Conservation (phyloP, 2,888 invertebrate genomes). For the Amblyjoppa proteus region DNA sequence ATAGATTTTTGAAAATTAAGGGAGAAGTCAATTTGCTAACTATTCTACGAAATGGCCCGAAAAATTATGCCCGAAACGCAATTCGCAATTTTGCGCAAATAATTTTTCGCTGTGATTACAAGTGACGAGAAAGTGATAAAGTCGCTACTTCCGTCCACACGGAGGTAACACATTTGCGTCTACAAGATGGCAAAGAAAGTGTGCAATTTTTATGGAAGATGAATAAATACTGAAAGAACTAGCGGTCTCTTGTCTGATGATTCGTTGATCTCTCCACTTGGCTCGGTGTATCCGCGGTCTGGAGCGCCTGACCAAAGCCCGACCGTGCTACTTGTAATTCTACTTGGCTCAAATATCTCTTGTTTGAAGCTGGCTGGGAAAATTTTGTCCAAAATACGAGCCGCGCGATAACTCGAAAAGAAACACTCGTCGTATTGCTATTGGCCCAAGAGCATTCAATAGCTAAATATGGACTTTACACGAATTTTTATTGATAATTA, state of each 20-base stretch:
- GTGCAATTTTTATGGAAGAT: not conserved
- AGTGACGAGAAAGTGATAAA: too few relatives aligned
- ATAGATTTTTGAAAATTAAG: too few relatives aligned
- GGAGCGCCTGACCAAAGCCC: constrained; percentile 7
- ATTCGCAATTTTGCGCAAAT: not conserved
- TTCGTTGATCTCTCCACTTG: constrained; percentile 35
- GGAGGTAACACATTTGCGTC: not conserved
- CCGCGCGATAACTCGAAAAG: too few relatives aligned
- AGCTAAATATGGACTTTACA: too few relatives aligned
- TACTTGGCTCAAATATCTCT: not conserved
- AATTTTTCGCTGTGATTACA: not conserved
- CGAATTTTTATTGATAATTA: constrained; percentile 23
- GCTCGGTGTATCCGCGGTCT: not conserved
- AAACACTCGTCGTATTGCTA: too few relatives aligned
- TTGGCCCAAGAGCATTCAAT: too few relatives aligned
- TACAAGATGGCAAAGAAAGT: not conserved
- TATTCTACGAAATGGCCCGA: too few relatives aligned
- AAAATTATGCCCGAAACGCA: too few relatives aligned
- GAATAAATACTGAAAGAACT: not conserved
- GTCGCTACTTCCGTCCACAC: not conserved
- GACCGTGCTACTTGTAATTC: not conserved
- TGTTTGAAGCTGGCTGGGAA: not conserved
- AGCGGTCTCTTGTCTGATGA: constrained; percentile 34
- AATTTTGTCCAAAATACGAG: not conserved
- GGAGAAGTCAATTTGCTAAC: too few relatives aligned